Conservation (phyloP, 2,888 invertebrate species). For the Caenorhabditis auriculariae region DNA sequence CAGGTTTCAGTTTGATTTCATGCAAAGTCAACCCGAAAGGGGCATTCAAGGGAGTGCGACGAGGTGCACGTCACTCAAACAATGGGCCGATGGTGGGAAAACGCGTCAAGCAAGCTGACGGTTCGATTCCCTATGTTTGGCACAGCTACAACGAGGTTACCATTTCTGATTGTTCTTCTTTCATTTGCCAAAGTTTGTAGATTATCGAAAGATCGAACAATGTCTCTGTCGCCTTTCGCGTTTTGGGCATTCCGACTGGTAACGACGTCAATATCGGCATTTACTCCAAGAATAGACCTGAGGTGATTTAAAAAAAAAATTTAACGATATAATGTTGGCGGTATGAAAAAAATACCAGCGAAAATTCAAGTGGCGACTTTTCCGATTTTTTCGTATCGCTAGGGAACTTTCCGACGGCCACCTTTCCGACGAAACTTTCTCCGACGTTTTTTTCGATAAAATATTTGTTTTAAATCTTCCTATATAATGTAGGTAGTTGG, state of each 20-base stretch:
- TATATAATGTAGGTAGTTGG: no score
- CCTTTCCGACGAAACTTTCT: no score
- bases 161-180: neutral
- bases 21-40: neutral
- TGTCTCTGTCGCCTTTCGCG: slow-evolving; percentile 64
- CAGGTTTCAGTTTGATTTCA: no score
- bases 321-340: neutral
- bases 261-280: slow-evolving; percentile 65
- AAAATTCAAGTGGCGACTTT: no score
- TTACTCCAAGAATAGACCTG: slow-evolving; percentile 66
- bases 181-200: slow-evolving; percentile 5
- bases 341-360: no score
- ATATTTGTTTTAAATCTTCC: no score
- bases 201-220: slow-evolving; percentile 61
- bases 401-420: no score
- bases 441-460: no score
- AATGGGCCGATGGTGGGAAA: slow-evolving; percentile 64
- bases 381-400: no score
- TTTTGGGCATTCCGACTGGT: slow-evolving; percentile 58
- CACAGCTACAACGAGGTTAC: slow-evolving; percentile 52
- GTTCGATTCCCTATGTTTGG: slow-evolving; percentile 56
- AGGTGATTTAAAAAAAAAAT: slow-evolving; percentile 59
- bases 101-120: slow-evolving; percentile 45
- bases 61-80: slow-evolving; percentile 89
- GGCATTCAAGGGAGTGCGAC: slow-evolving; percentile 70